These are phyloP conservation scores for Grammomys surdaster DNA, from an alignment of 2,113 vertebrate species.

Conservation along the genomic window DNA sequence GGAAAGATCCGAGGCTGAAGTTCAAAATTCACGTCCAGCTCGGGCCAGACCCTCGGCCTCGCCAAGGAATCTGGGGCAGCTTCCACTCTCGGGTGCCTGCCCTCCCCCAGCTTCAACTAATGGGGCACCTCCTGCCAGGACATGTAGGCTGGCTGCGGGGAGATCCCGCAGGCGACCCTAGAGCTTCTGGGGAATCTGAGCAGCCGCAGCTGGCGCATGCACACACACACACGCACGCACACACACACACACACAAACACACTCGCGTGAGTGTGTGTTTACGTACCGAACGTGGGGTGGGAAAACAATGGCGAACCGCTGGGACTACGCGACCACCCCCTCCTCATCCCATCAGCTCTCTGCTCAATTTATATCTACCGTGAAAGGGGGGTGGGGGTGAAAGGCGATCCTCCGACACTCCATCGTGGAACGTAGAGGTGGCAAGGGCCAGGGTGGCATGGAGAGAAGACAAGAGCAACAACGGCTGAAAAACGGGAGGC, in stretches of 20 bases:
- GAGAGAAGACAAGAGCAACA: conserved; percentile 5
- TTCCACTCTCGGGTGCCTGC: background rate
- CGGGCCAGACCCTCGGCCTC: background rate
- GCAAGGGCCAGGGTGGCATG: background rate
- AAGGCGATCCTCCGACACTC: conserved; percentile 35
- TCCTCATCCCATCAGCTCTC: background rate
- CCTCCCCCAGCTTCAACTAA: background rate
- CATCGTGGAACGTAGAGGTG: background rate
- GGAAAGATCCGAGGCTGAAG: conserved; percentile 74
- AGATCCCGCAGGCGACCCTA: conserved; percentile 36
- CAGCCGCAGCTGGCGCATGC: conserved; percentile 5
- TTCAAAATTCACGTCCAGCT: conserved; percentile 76
- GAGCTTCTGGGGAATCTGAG: conserved; percentile 19
- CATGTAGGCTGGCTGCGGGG: background rate
- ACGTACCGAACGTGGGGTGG: conserved; percentile 77
- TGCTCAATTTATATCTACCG: background rate
- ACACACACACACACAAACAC: background rate
- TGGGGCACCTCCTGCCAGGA: background rate
- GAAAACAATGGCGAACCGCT: conserved; percentile 83
- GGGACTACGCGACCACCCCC: conserved; percentile 40
- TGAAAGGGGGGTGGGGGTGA: background rate
- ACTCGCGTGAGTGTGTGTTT: conserved; percentile 71
- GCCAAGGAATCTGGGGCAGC: background rate
- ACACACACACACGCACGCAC: background rate
- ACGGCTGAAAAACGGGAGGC: conserved; percentile 72